A percentile compares a stretch with the other conserved stretches of the same genome.
Conservation (phyloP, 2,113 vertebrate species). For the Passer domesticus region DNA sequence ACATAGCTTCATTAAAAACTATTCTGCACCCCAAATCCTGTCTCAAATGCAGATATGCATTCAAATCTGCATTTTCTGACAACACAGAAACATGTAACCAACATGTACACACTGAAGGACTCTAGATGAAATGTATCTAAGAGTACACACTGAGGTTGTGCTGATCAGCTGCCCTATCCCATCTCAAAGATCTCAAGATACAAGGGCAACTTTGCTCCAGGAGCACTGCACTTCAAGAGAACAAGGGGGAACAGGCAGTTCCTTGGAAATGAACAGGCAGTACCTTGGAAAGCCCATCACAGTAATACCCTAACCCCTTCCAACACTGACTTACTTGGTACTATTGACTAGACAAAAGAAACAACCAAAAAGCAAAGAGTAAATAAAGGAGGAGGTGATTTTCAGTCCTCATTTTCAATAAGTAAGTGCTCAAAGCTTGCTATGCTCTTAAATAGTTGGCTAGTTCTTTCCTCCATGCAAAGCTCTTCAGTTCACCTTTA, state of each 20-base stretch:
- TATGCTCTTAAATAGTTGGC: not conserved
- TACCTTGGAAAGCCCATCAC: not conserved
- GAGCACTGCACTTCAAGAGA: not conserved
- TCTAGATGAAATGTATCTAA: not conserved
- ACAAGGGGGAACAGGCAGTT: not conserved
- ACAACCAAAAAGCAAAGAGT: not conserved
- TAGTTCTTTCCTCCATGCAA: not conserved
- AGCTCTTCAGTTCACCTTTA: constrained; percentile 33
- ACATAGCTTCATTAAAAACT: not conserved
- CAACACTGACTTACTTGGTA: not conserved
- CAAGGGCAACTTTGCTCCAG: not conserved
- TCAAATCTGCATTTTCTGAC: not conserved
- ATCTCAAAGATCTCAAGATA: not conserved
- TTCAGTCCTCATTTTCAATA: not conserved
- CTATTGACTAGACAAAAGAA: not conserved
- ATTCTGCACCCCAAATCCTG: not conserved
- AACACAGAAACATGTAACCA: not conserved
- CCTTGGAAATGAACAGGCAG: not conserved
- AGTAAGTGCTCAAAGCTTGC: not conserved
- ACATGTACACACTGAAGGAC: not conserved
- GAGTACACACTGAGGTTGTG: not conserved
- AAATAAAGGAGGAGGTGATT: not conserved
- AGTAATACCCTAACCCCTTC: not conserved
- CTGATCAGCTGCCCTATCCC: not conserved
- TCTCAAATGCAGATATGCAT: not conserved